Evolutionary conservation across 2,113 vertebrate species (phyloP).

Genomic region (chimpanzee (Pan troglodytes)): NHGRI_mPanTro3-v2.1_pri NC_072412.2:104736001-104736500

Average conservation of each 20-base stretch:
- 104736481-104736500: rapidly evolving
- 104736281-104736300: neutral
- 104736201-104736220: neutral
- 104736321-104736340: neutral
- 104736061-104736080: neutral
- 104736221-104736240: neutral
- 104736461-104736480: neutral
- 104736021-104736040: neutral
- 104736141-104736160: neutral
- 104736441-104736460: neutral
- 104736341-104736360: neutral
- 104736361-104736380: neutral
- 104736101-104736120: neutral
- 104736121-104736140: neutral
- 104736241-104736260: neutral
- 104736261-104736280: neutral
- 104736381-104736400: rapidly evolving
- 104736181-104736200: neutral
- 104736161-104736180: neutral
- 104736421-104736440: neutral
- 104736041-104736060: neutral
- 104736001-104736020: neutral
- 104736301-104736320: neutral
- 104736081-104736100: neutral
- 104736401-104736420: neutral